A percentile compares a stretch with the other conserved stretches of the same genome.
Evolutionary conservation across 2,888 invertebrate genomes (phyloP).

Genomic region (Beris morrisii): DNA sequence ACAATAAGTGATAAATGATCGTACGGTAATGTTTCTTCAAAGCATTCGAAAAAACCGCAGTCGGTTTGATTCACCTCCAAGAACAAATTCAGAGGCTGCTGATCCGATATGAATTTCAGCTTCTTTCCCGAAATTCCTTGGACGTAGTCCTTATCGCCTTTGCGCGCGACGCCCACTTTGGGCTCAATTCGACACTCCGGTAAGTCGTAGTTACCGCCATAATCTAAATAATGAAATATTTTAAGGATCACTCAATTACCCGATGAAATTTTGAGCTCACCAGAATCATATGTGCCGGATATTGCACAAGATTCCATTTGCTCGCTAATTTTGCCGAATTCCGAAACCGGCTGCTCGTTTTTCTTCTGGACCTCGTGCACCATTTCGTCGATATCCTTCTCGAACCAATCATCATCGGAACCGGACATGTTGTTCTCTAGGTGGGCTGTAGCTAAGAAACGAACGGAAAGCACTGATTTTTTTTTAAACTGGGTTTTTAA

Average conservation of each 20-base stretch:
- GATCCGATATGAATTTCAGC: constrained; percentile 35
- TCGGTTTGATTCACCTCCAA: constrained; percentile 38
- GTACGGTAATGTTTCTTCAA: constrained; percentile 26
- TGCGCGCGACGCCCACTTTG: neutral
- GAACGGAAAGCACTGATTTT: no score
- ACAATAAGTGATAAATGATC: constrained; percentile 28
- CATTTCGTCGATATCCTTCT: constrained; percentile 52
- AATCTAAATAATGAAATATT: constrained; percentile 32
- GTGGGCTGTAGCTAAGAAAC: no score
- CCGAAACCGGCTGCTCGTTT: constrained; percentile 28
- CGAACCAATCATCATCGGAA: constrained; percentile 51
- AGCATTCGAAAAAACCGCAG: constrained; percentile 36
- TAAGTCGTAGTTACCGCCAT: constrained; percentile 37
- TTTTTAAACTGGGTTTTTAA: no score
- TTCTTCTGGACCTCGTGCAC: constrained; percentile 45
- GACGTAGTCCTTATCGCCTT: constrained; percentile 13
- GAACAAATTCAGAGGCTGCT: constrained; percentile 38
- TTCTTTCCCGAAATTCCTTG: constrained; percentile 38
- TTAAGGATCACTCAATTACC: neutral
- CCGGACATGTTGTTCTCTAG: constrained; percentile 41
- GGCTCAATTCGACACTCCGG: constrained; percentile 5
- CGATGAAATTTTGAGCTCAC: neutral
- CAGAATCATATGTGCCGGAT: no score
- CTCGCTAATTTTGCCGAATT: constrained; percentile 24
- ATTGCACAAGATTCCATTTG: no score